These are phyloP conservation scores for Drosophila kikkawai DNA, from an alignment of 1,140 invertebrate species.

Conservation along the genomic window DNA sequence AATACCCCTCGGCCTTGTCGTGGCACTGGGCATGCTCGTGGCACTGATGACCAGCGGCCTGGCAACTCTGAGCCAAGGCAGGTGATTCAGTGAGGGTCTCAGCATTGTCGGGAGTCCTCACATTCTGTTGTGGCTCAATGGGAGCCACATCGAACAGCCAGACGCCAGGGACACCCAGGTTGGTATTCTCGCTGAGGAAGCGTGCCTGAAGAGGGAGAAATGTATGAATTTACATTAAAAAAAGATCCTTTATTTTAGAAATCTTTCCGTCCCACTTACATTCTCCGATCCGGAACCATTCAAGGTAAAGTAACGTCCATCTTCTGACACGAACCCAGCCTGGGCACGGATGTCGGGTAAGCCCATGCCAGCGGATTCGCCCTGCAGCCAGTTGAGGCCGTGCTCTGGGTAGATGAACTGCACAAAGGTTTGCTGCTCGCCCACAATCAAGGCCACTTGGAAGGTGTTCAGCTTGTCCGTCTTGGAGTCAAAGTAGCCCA, in stretches of 20 bases:
- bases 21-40: slow-evolving; percentile 93
- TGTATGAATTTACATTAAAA: background rate
- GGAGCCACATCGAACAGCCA: slow-evolving; percentile 94
- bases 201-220: slow-evolving; percentile 86
- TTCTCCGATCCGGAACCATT: slow-evolving; percentile 95
- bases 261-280: slow-evolving; percentile 84
- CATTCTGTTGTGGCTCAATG: slow-evolving; percentile 87
- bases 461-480: slow-evolving; percentile 87
- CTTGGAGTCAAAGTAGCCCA: slow-evolving; percentile 86
- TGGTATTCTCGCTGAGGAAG: slow-evolving; percentile 88
- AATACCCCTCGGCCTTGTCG: slow-evolving; percentile 93
- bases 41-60: slow-evolving; percentile 88
- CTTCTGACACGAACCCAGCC: slow-evolving; percentile 94
- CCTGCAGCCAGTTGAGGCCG: slow-evolving; percentile 96
- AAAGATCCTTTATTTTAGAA: background rate
- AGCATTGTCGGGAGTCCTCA: slow-evolving; percentile 89
- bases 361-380: slow-evolving; percentile 88
- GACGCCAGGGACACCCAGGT: slow-evolving; percentile 92
- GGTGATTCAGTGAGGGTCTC: slow-evolving; percentile 84
- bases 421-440: slow-evolving; percentile 92
- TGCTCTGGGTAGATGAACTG: slow-evolving; percentile 94
- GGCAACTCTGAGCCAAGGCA: slow-evolving; percentile 86
- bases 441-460: slow-evolving; percentile 90
- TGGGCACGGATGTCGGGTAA: slow-evolving; percentile 95
- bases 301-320: slow-evolving; percentile 90